Evolutionary conservation across 1,140 invertebrate genomes (phyloP), one percentile per base, ranked within the genome.

Genomic region (Carposina sasakii): DNA sequence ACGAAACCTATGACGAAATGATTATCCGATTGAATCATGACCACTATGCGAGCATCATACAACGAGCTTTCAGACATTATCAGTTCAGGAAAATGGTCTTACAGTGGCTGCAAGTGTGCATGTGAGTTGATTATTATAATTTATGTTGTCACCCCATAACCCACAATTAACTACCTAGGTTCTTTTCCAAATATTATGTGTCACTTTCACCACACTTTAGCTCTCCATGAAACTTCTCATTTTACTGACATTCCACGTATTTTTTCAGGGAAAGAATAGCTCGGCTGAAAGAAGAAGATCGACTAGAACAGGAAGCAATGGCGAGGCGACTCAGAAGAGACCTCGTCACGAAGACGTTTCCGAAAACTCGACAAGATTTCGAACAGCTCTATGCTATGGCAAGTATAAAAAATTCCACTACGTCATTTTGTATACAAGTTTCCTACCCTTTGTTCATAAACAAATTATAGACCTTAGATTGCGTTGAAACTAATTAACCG

Each of bases 371-470:
- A 46, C 81, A 85, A 52, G 90, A 91, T 64, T 92, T 91, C 53
- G 87, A 89, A 46, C 87, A 90, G 72, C 66, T 92, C 1, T 91
- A 90, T 55, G 76, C 83, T 20, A 85, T 85, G 85, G 85, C 81
- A 63, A 63, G 40, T 50, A 41, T 12, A n/a, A n/a, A n/a, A n/a
- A n/a, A n/a, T n/a, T n/a, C n/a, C n/a, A n/a, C n/a, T n/a, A n/a
- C n/a, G n/a, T n/a, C n/a, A n/a, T n/a, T n/a, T n/a, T n/a, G n/a
- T n/a, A n/a, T n/a, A n/a, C n/a, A n/a, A n/a, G n/a, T n/a, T n/a
- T n/a, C n/a, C n/a, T n/a, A n/a, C n/a, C n/a, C n/a, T n/a, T n/a
- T n/a, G n/a, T n/a, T n/a, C n/a, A n/a, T n/a, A n/a, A n/a, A n/a
- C n/a, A n/a, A n/a, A n/a, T n/a, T n/a, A n/a, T n/a, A n/a, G n/a